These are phyloP conservation scores for Pseudopipra pipra DNA, from an alignment of 2,113 vertebrate species.

Conservation along the genomic window DNA sequence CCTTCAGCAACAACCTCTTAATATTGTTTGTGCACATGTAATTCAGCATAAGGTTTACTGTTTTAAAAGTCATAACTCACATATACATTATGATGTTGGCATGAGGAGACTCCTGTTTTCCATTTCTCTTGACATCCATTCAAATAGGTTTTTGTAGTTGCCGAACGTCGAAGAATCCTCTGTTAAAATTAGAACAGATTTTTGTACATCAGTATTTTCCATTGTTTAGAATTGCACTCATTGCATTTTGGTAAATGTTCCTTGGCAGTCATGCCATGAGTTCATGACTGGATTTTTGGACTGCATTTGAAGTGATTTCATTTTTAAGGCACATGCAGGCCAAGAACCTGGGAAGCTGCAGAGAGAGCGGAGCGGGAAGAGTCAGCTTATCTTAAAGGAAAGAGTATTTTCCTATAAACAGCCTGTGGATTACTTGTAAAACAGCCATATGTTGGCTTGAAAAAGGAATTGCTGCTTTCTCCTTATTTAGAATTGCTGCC, in stretches of 20 bases:
- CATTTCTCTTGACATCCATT: neutral
- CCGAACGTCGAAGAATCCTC: constrained; percentile 21
- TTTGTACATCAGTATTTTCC: constrained; percentile 26
- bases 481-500: constrained; percentile 28
- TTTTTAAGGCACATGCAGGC: neutral
- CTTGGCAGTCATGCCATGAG: neutral
- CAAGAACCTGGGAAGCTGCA: neutral
- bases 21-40: neutral
- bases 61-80: neutral
- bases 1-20: neutral
- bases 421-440: neutral
- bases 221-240: constrained; percentile 22
- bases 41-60: neutral
- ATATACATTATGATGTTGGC: neutral
- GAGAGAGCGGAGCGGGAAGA: neutral
- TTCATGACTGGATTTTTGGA: neutral
- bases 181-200: constrained; percentile 48
- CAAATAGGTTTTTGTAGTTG: neutral
- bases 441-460: neutral
- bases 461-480: neutral
- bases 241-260: constrained; percentile 18
- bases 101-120: neutral
- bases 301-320: neutral
- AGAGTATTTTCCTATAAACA: neutral
- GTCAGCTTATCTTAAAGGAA: neutral